Base-by-base conservation (phyloP, 2,888 invertebrate species). In the Idaea biselata region DNA sequence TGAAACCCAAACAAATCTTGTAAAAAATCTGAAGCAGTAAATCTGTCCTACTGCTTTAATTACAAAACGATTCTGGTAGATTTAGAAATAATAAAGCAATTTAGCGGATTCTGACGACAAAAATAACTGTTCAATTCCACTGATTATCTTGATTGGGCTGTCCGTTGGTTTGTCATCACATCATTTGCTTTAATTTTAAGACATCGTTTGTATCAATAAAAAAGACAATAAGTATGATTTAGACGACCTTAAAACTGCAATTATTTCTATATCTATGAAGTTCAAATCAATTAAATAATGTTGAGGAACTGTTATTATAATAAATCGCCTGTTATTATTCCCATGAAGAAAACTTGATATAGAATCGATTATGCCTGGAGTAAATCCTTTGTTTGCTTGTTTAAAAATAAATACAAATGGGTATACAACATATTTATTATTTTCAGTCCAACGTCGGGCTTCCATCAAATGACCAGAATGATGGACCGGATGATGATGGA, bases 401-500 rank as follows among this genome's bases (percentile, higher is more conserved):
- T 44, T 14, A 44, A 25, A 25, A 25, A 25, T 3, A 25, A 3
- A 25, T 33, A 33, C 33, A 14, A 14, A 11, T 1, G 33, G 33
- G 44, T 44, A 44, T 14, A 0, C 3, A 44, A 8, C 1, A 32
- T 32, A 32, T 8, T 11, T 44, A 11, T 44, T 11, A 44, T 44
- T 44, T 44, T 44, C 84, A 94, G 95, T 75, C 93, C 94, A 59
- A 90, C 94, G 58, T 89, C 94, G 61, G 91, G 94, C 57, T 93
- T 95, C 68, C 95, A 95, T 74, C 95, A 95, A 74, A 94, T 96
- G 94, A 95, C 95, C 60, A 90, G 95, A 60, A 95, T 96, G 95
- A 95, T 95, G 95, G 95, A 96, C 78, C 94, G 95, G 1, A 91
- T 96, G 80, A 94, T 95, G 83, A 85, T 94, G 63, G 95, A 95